Evolutionary conservation across 2,113 vertebrate species (phyloP), one percentile per base, ranked within the genome.

Genomic region (Poicephalus gulielmi): DNA sequence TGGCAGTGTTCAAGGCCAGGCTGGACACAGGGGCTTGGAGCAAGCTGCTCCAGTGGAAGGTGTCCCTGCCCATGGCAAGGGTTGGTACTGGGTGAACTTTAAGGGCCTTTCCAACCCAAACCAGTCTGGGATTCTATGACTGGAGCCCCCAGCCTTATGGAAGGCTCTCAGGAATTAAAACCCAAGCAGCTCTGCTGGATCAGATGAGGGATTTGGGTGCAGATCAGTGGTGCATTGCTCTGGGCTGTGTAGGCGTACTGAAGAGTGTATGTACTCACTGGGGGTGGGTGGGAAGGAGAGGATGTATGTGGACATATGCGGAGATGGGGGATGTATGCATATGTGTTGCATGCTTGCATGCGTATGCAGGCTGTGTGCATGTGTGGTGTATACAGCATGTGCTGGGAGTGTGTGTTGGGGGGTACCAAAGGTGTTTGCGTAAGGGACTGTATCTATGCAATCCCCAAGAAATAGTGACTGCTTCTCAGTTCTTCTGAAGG

Each of bases 401-500:
- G 24, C 52, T 47, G 25, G n/a, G 47, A 22, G 44, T 4, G n/a
- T 19, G 71, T 16, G 6, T 6, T 28, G 4, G 22, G 12, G 9
- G 11, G 41, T 31, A 9, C 6, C 3, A 2, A 23, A 37, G 52
- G 37, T 11, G 52, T 22, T 33, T 23, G 91, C 57, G 2, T 10
- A 14, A 35, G 16, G 60, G 28, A 6, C 12, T 1, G 25, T 4
- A 35, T 14, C 69, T 15, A 7, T 12, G n/a, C 0, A 0, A 13
- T 23, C 28, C 28, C 83, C 41, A n/a, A 23, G 31, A 57, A 60
- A 37, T 6, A 9, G 14, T 1, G 13, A 20, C 24, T 14, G 25
- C 11, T 30, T 70, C 50, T 33, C 33, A 16, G 79, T n/a, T 37
- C 15, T 55, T 64, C 75, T 24, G 63, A 37, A 43, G 41, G 69